Base-by-base conservation (phyloP, 2,797 vertebrate genomes). In the Eulemur mongoz region DNA sequence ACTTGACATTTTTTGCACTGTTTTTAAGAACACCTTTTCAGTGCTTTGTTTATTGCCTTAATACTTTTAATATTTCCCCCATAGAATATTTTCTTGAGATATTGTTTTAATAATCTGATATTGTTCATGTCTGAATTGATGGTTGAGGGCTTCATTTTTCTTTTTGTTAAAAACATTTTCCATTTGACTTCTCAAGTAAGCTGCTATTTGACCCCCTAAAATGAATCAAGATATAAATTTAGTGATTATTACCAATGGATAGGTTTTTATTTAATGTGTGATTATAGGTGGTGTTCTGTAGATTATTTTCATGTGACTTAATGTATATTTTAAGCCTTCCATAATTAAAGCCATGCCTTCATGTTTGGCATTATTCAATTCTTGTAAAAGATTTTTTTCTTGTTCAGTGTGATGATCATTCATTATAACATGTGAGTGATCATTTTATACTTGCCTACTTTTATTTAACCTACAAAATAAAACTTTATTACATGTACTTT, bases 91-190 rank as follows among this genome's bases (percentile, higher is more conserved):
- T 94, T 88, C 52, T 90, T 91, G 23, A 91, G 59, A 18, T 59
- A 0, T 78, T 59, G 0, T 78, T 73, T 80, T 91, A 89, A 61
- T 96, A 82, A 85, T 69, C 72, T 82, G 22, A 20, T 94, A 8
- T n/a, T 80, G 43, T 15, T 95, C 18, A 57, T 96, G 86, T 89
- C 52, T 67, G 32, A 93, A 40, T 87, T 59, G 69, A 65, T 93
- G 54, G 2, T 38, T 80, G 27, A 84, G 50, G 18, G 5, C 30
- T 48, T 88, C 69, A 45, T n/a, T 84, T 72, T 76, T 78, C 18
- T 63, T 83, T 80, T 70, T 43, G 30, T 94, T 94, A 92, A 67
- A 40, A 83, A 38, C 43, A 50, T 27, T 87, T 91, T 81, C 65
- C 23, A 61, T 76, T 95, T 92, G 48, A 63, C 65, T 88, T 94